Conservation (phyloP, 2,113 vertebrate genomes). For the Morone chrysops region DNA sequence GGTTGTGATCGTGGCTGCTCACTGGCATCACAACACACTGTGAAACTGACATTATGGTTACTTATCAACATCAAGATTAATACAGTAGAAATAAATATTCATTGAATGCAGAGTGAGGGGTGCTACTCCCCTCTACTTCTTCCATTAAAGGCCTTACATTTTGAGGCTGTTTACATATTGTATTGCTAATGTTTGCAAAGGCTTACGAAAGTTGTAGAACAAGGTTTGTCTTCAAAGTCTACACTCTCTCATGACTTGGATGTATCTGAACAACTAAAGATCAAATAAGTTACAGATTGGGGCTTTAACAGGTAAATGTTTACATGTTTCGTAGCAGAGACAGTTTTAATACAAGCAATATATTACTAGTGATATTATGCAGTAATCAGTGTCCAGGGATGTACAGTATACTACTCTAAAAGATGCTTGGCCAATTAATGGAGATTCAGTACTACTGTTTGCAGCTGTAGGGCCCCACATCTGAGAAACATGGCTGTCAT, state of each 20-base stretch:
- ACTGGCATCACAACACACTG: not conserved
- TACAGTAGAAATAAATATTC: not conserved
- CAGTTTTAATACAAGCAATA: not conserved
- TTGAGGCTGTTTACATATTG: not conserved
- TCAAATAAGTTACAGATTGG: not conserved
- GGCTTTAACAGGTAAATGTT: not conserved
- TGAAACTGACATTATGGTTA: not conserved
- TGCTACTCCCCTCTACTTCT: not conserved
- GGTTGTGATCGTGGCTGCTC: not conserved
- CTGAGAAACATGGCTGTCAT: slow-evolving; percentile 10
- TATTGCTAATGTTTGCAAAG: slow-evolving; percentile 7
- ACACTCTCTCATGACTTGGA: not conserved
- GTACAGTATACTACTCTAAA: not conserved
- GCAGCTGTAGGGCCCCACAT: not conserved
- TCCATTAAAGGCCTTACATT: not conserved
- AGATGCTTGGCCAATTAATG: slow-evolving; percentile 28
- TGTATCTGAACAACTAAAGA: not conserved
- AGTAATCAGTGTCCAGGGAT: slow-evolving; percentile 11
- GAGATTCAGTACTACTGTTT: slow-evolving; percentile 37
- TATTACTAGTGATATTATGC: not conserved
- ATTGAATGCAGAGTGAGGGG: not conserved
- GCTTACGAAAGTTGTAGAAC: not conserved
- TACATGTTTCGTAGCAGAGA: not conserved
- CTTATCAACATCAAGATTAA: not conserved
- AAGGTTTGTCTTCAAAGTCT: not conserved